Conservation (phyloP, 2,888 invertebrate genomes). For the Oconnorella tubifera region DNA sequence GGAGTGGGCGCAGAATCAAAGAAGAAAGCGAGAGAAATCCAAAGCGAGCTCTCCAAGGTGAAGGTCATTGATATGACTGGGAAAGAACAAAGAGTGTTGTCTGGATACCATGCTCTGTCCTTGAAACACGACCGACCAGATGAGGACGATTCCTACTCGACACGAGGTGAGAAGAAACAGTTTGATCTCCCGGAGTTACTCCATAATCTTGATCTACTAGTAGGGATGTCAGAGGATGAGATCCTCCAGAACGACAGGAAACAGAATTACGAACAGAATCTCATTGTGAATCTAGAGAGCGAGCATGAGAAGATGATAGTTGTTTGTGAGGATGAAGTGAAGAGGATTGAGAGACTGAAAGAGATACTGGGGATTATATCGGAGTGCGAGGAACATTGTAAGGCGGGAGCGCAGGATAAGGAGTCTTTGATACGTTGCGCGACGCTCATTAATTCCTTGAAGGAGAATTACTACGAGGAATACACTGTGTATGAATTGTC, state of each 20-base stretch:
- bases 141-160: slow-evolving; percentile 59
- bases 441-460: slow-evolving; percentile 45
- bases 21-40: slow-evolving; percentile 39
- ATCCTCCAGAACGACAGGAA: slow-evolving; percentile 66
- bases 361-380: slow-evolving; percentile 69
- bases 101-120: slow-evolving; percentile 41
- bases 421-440: slow-evolving; percentile 40
- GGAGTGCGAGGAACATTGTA: slow-evolving; percentile 15
- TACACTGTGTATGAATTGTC: slow-evolving; percentile 81
- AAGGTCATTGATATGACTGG: slow-evolving; percentile 99
- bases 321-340: slow-evolving; percentile 69
- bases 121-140: slow-evolving; percentile 57
- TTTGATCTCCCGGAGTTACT: slow-evolving; percentile 78
- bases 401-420: slow-evolving; percentile 3
- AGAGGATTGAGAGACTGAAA: slow-evolving; percentile 70
- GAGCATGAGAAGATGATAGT: slow-evolving; percentile 71
- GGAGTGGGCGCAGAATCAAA: slow-evolving; percentile 41
- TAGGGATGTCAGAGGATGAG: slow-evolving; percentile 91
- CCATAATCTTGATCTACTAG: slow-evolving; percentile 85
- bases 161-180: slow-evolving; percentile 46
- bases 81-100: slow-evolving; percentile 76
- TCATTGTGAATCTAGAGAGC: slow-evolving; percentile 72
- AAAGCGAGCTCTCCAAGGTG: slow-evolving; percentile 63
- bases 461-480: slow-evolving; percentile 53
- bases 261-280: slow-evolving; percentile 70